These are phyloP conservation scores for Pollenia angustigena DNA, from an alignment of 2,888 invertebrate genomes.

Conservation along the genomic window DNA sequence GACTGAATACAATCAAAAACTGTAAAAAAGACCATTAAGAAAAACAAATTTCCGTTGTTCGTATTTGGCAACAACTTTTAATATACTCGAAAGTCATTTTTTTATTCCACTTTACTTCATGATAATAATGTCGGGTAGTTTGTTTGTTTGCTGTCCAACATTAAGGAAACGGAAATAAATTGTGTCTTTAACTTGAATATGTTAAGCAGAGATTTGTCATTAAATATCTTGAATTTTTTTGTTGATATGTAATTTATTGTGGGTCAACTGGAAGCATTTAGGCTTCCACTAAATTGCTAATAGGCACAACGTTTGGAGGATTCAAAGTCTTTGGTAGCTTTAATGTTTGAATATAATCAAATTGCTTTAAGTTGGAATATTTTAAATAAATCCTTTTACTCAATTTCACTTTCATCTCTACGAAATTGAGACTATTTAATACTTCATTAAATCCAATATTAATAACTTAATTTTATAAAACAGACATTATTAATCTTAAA, in stretches of 20 bases:
- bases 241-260: not conserved
- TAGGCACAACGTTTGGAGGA: too few relatives aligned
- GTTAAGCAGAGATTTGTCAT: conserved; percentile 24
- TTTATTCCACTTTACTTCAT: not conserved
- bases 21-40: conserved; percentile 35
- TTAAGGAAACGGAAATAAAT: conserved; percentile 54
- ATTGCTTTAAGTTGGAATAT: too few relatives aligned
- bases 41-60: conserved; percentile 65
- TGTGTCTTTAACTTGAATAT: conserved; percentile 29
- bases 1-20: not conserved
- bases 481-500: not conserved
- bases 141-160: conserved; percentile 26
- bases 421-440: not conserved
- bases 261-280: not conserved
- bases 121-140: conserved; percentile 18
- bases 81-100: conserved; percentile 34
- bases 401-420: too few relatives aligned
- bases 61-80: conserved; percentile 45
- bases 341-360: too few relatives aligned
- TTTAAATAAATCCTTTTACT: too few relatives aligned
- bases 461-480: not conserved
- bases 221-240: conserved; percentile 3
- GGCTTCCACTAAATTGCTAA: not conserved
- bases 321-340: too few relatives aligned
- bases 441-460: not conserved